Evolutionary conservation across 2,113 vertebrate genomes (phyloP).

Genomic region (Prolemur simus): DNA sequence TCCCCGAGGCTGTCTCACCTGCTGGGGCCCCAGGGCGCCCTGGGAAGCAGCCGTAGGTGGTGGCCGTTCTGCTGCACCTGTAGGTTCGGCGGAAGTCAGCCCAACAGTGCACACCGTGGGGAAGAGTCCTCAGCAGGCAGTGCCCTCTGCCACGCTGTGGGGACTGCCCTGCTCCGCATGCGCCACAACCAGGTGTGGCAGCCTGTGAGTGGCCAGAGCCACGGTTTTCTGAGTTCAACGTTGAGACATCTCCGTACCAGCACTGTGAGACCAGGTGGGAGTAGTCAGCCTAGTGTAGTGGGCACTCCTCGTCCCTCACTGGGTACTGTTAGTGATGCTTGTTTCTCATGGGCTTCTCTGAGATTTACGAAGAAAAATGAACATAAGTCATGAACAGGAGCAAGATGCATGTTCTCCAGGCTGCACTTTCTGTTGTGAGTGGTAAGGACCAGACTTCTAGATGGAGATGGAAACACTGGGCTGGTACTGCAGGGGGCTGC

Average conservation of each 20-base stretch:
- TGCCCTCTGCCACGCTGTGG: background rate
- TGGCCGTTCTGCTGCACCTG: background rate
- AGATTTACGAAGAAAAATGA: background rate
- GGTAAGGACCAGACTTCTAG: background rate
- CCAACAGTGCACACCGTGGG: too few relatives aligned
- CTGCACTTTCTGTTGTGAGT: rapidly evolving
- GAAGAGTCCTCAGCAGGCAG: background rate
- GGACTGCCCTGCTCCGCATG: background rate
- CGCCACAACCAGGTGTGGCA: too few relatives aligned
- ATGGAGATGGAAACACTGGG: background rate
- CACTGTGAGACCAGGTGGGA: background rate
- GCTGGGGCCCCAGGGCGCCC: background rate
- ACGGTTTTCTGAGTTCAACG: background rate
- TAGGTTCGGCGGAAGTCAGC: background rate
- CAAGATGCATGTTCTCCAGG: too few relatives aligned
- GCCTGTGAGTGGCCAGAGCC: background rate
- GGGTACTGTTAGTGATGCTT: too few relatives aligned
- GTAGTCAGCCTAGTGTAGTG: rapidly evolving
- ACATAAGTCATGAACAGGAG: background rate
- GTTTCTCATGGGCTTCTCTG: background rate
- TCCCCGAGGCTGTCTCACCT: background rate
- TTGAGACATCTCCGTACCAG: too few relatives aligned
- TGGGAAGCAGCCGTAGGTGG: background rate
- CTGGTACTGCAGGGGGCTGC: background rate
- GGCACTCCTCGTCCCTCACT: background rate